Evolutionary conservation across 2,888 invertebrate species (phyloP).

Genomic region (Platerodrilus igneus): DNA sequence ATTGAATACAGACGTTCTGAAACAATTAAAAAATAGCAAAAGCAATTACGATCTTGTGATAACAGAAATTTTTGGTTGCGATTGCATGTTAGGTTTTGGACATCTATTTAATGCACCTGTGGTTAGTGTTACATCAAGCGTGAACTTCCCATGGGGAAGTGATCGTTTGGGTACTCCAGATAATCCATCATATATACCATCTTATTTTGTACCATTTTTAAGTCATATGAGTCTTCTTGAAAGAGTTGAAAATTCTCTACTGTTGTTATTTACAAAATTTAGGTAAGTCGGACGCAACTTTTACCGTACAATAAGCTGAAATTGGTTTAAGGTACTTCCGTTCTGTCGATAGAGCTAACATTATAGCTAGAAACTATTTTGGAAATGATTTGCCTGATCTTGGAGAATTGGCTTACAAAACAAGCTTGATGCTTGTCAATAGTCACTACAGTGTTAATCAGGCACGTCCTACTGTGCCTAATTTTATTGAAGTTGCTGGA

Average conservation of each 20-base stretch:
- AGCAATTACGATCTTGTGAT: slow-evolving; percentile 55
- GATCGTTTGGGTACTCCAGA: slow-evolving; percentile 52
- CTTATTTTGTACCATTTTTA: slow-evolving; percentile 50
- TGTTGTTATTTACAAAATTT: slow-evolving; percentile 24
- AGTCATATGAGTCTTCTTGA: slow-evolving; percentile 51
- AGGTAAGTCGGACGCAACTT: slow-evolving; percentile 14
- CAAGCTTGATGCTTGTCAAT: slow-evolving; percentile 54
- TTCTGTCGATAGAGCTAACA: too few species aligned
- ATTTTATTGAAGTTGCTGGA: slow-evolving; percentile 56
- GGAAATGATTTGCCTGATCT: slow-evolving; percentile 49
- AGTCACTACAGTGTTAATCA: slow-evolving; percentile 56
- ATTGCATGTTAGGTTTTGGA: slow-evolving; percentile 56
- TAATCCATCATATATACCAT: slow-evolving; percentile 55
- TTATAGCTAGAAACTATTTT: slow-evolving; percentile 51
- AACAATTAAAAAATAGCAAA: slow-evolving; percentile 32
- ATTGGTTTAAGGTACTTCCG: not conserved
- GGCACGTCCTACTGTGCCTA: slow-evolving; percentile 53
- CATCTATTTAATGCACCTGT: slow-evolving; percentile 52
- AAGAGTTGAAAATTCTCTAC: slow-evolving; percentile 49
- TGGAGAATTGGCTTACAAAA: slow-evolving; percentile 49
- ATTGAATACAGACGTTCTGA: slow-evolving; percentile 25
- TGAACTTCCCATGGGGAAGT: slow-evolving; percentile 54
- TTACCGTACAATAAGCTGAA: not conserved
- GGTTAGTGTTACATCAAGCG: slow-evolving; percentile 52
- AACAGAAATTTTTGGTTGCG: slow-evolving; percentile 56